Base-by-base conservation (phyloP, 2,888 invertebrate species). In the Acrobasis suavella region DNA sequence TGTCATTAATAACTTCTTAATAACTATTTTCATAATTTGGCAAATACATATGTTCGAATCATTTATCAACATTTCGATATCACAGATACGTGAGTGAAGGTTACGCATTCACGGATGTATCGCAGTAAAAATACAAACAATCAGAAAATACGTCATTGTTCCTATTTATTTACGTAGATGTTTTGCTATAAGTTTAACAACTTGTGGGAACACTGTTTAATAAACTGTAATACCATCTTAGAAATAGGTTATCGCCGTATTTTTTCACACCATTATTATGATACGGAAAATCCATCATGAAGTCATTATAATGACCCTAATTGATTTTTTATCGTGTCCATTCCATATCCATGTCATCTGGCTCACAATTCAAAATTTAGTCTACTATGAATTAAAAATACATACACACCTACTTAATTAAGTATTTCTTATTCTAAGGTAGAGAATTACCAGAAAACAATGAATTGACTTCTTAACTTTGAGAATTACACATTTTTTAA, bases 101-200 rank as follows among this genome's bases (percentile, higher is more conserved):
- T 73, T 75, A 73, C 64, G 62, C 50, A 66, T 66, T 74, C 72
- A 74, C 81, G 77, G 80, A 80, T 81, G 75, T 81, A 75, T 76
- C 70, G 72, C 15, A 15, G 42, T 73, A 74, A 74, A 75, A 75
- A 74, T 80, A 78, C 74, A 75, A 69, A 70, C 67, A 64, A 54
- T 60, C 60, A 65, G 73, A 72, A 74, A 78, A 73, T 68, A 74
- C 71, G 72, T 75, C 73, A 77, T 74, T 54, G 42, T 52, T 10
- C 10, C 9, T 39, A 60, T 52, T 51, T 39, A 60, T 52, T 51
- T 12, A 39, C 14, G 16, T 51, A 22, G 22, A 14, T 38, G 12
- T 50, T 32, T 50, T 42, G 17, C 52, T 22, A 42, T 22, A 46
- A 32, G 17, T 60, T 51, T 7, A 39, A 52, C 9, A 60, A 60